These are phyloP conservation scores for Ophion ellenae DNA, from an alignment of 2,888 invertebrate species.

Conservation along the genomic window DNA sequence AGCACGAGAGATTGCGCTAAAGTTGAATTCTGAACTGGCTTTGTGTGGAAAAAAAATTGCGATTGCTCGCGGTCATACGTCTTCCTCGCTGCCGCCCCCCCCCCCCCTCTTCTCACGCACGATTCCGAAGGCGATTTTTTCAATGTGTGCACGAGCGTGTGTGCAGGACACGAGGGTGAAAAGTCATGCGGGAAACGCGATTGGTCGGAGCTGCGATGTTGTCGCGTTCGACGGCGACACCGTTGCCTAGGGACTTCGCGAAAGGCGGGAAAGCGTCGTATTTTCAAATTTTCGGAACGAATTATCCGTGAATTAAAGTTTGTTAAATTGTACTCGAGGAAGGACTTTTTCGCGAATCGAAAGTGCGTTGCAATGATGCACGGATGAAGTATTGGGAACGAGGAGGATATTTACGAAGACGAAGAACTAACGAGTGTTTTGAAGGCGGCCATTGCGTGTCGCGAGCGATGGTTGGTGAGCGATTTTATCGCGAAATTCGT, in stretches of 20 bases:
- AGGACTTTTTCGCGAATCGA: not conserved
- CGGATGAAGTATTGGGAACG: not conserved
- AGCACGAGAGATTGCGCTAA: conserved; percentile 38
- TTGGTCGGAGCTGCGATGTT: conserved; percentile 44
- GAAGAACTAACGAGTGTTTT: not conserved
- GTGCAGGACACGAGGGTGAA: conserved; percentile 12
- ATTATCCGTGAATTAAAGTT: not conserved
- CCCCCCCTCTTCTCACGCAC: not conserved
- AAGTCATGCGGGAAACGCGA: conserved; percentile 12
- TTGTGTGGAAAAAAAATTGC: conserved; percentile 34
- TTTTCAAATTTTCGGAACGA: conserved; percentile 32
- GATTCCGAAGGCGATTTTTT: conserved; percentile 17
- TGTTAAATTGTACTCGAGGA: not conserved
- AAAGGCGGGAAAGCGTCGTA: conserved; percentile 42
- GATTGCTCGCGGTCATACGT: conserved; percentile 15
- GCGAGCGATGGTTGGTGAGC: not conserved
- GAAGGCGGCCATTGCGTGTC: not conserved
- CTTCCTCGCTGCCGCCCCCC: not conserved
- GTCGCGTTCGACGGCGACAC: conserved; percentile 33
- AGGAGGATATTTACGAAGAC: not conserved
- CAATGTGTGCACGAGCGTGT: not conserved
- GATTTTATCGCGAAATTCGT: not conserved
- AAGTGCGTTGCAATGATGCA: not conserved
- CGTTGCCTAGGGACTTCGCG: conserved; percentile 7
- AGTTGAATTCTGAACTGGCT: conserved; percentile 53